Evolutionary conservation across 2,113 vertebrate genomes (phyloP), one percentile per base, ranked within the genome.

Genomic region (Gorsachius goisagi): DNA sequence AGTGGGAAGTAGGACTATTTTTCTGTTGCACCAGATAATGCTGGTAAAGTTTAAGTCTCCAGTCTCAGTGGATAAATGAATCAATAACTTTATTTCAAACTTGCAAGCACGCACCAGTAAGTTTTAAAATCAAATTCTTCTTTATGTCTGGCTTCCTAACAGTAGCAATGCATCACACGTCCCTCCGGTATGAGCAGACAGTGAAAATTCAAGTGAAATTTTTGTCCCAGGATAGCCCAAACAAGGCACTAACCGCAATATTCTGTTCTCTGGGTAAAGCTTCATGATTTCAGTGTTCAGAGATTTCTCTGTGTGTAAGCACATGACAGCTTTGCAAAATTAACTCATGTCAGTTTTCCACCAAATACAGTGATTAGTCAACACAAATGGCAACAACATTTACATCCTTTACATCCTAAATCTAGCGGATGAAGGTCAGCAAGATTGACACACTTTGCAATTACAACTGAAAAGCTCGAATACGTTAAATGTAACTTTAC

Each of bases 271-370:
- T 13, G 53, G 22, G 44, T 60, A 81, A 71, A 76, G 2, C 2
- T 17, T 78, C 21, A 23, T 0, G 0, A 4, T 33, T 49, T 78
- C 68, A 37, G 1, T 1, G 0, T 20, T 79, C 45, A 8, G 18
- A 72, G 27, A 35, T 49, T 78, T 77, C 56, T 39, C 15, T 56
- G 0, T 6, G 12, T 9, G 9, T 53, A 80, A 79, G 28, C 58
- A 64, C 5, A 4, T 3, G 17, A 67, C 26, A 85, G 77, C 62
- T 85, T 64, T 76, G 41, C 39, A 76, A 87, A 81, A 73, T 23
- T 35, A n/a, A 82, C 32, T 50, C 28, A 1, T 1, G 8, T 12
- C 8, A 2, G 7, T 76, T 66, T 69, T 18, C 69, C 47, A 66
- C 26, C 53, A 33, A 50, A 58, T 13, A 21, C 45, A 60, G 44